Base-by-base conservation (phyloP, 2,113 vertebrate genomes). In the Agapornis roseicollis region DNA sequence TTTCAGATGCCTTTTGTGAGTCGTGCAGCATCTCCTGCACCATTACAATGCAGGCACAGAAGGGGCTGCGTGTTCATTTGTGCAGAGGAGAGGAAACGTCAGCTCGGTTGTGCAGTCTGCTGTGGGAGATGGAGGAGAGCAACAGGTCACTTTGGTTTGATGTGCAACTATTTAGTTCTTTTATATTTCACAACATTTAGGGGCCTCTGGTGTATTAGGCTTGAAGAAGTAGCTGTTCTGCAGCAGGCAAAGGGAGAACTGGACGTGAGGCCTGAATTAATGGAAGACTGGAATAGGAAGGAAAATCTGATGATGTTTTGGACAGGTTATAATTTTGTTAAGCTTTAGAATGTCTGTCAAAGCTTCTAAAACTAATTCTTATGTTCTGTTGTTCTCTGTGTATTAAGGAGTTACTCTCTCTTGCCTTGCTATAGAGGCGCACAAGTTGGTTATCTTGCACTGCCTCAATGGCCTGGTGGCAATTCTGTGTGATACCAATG, bases 61-160 rank as follows among this genome's bases (percentile, higher is more conserved):
- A 68, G 35, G 14, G 31, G 71, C 11, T 91, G 80, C 46, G 0
- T 41, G 85, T 41, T 41, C 65, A 14, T 37, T 66, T 35, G 61
- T 71, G 80, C 68, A 80, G 82, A 47, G 74, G 27, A 80, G 81
- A 73, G 71, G 46, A 73, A 14, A 84, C 28, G 18, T n/a, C 7
- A 24, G n/a, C 81, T 44, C 80, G 49, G 58, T 29, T 64, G 5
- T 16, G 29, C 69, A 22, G 64, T 37, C 76, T 70, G 82, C 9
- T 49, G 28, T 39, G 73, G 20, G 74, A 85, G 55, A 10, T 3
- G 4, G 61, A 2, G 11, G 44, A 83, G 89, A 94, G 84, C 94
- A 95, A 94, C 95, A 94, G 85, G 92, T 94, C 88, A 39, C 72
- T 82, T 71, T 41, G 71, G 17, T 78, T 74, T 25, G 52, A 11